A percentile compares a stretch with the other conserved stretches of the same genome.
These are phyloP conservation scores for Biston stratarius DNA, from an alignment of 2,888 invertebrate genomes.

Conservation along the genomic window DNA sequence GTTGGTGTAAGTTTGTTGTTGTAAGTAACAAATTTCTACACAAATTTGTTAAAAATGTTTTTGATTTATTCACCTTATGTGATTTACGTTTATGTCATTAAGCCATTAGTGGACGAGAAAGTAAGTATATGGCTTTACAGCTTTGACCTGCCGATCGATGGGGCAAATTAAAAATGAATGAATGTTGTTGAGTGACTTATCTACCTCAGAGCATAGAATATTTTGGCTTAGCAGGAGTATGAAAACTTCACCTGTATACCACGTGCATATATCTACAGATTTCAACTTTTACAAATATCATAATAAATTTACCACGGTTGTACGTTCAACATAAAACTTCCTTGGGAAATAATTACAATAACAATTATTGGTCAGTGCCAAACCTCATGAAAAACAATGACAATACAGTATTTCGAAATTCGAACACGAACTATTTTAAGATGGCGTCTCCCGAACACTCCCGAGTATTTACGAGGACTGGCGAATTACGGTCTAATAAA, in stretches of 20 bases:
- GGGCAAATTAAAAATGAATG: too few species aligned
- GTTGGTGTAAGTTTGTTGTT: conserved; percentile 6
- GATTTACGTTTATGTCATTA: conserved; percentile 10
- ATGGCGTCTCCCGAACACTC: conserved; percentile 63
- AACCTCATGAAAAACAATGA: conserved; percentile 52
- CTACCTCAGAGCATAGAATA: too few species aligned
- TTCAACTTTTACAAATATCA: background rate
- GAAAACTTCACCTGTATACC: too few species aligned
- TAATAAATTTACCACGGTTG: background rate
- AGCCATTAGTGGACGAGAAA: too few species aligned
- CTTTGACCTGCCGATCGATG: too few species aligned
- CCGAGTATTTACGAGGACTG: conserved; percentile 69
- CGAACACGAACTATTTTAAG: conserved; percentile 70
- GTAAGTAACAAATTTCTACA: background rate
- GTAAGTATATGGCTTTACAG: too few species aligned
- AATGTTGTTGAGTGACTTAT: too few species aligned
- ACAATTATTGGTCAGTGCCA: conserved; percentile 15
- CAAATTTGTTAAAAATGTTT: conserved; percentile 8
- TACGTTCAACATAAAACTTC: background rate
- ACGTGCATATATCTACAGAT: too few species aligned
- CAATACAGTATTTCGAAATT: conserved; percentile 57
- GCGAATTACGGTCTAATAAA: conserved; percentile 75
- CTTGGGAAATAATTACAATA: conserved; percentile 6
- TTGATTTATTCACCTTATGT: background rate
- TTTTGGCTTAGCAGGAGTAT: too few species aligned